A percentile compares a stretch with the other conserved stretches of the same genome.
Evolutionary conservation across 2,888 invertebrate species (phyloP).

Genomic region (Xestia rhomboidea): DNA sequence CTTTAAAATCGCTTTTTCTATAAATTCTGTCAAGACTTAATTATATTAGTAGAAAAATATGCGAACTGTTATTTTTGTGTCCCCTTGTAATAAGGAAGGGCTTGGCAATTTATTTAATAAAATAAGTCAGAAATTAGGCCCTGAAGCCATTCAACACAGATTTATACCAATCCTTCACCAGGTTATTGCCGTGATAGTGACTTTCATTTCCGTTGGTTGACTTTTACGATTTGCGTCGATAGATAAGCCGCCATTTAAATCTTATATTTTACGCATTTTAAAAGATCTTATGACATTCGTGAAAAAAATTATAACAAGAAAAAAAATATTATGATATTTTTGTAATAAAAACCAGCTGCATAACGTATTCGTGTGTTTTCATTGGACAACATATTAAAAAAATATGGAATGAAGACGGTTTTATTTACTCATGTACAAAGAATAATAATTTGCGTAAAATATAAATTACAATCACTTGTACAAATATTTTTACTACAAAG

Average conservation of each 20-base stretch:
- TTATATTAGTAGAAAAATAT: slow-evolving; percentile 4
- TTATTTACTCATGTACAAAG: background rate
- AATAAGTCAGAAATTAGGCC: slow-evolving; percentile 22
- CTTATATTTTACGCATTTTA: slow-evolving; percentile 28
- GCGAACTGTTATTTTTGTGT: slow-evolving; percentile 7
- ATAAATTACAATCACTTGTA: too few relatives aligned
- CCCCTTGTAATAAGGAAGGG: slow-evolving; percentile 28
- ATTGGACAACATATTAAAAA: slow-evolving; percentile 4
- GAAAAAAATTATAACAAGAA: slow-evolving; percentile 2
- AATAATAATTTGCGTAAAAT: too few relatives aligned
- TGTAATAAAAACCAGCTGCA: slow-evolving; percentile 26
- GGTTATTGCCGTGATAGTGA: slow-evolving; percentile 1
- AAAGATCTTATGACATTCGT: slow-evolving; percentile 12
- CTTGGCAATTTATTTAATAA: slow-evolving; percentile 2
- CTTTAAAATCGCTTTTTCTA: background rate
- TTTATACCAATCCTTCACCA: slow-evolving; percentile 44
- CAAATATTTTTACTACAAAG: background rate
- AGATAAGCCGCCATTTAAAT: slow-evolving; percentile 29
- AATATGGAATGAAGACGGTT: background rate
- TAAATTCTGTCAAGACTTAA: slow-evolving; percentile 1
- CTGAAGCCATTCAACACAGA: slow-evolving; percentile 32
- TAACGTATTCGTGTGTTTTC: background rate
- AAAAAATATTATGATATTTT: slow-evolving; percentile 9
- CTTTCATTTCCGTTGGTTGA: slow-evolving; percentile 32
- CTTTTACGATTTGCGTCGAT: slow-evolving; percentile 47